phyloP scores from a whole-genome alignment of 2,797 vertebrate genomes.

The Molossus alvarezi region DNA sequence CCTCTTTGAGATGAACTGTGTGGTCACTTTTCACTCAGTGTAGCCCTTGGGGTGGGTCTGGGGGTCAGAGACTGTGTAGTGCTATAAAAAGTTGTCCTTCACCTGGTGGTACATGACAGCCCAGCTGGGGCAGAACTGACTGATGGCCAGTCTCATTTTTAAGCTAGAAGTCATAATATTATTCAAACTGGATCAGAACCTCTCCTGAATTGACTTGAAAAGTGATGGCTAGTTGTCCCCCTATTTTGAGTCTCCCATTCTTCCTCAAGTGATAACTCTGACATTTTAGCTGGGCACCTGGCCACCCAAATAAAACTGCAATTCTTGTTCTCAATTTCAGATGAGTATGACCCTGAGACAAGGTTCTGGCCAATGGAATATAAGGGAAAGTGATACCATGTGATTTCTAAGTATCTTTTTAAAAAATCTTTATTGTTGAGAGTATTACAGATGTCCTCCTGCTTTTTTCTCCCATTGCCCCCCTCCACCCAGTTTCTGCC shows the following conservation, averaged over 20 bases:
- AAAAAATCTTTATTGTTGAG: too few relatives aligned
- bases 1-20: slow-evolving; percentile 94
- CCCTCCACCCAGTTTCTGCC: too few relatives aligned
- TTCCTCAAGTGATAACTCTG: slow-evolving; percentile 46
- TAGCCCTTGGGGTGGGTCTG: background rate
- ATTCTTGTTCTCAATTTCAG: slow-evolving; percentile 63
- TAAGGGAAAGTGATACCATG: slow-evolving; percentile 3
- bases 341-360: slow-evolving; percentile 33
- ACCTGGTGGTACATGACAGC: background rate
- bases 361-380: slow-evolving; percentile 25
- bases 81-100: background rate
- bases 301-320: slow-evolving; percentile 1
- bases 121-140: background rate
- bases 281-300: slow-evolving; percentile 50
- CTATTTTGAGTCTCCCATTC: background rate
- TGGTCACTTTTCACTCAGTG: background rate
- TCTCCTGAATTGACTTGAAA: slow-evolving; percentile 59
- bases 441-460: too few relatives aligned
- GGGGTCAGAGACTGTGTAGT: background rate
- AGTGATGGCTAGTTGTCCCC: background rate
- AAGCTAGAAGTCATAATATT: slow-evolving; percentile 52
- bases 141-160: background rate
- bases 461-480: too few relatives aligned
- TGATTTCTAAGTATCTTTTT: slow-evolving; percentile 63
- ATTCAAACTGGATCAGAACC: slow-evolving; percentile 46